These are phyloP conservation scores for Halictus quadricinctus DNA, from an alignment of 2,888 invertebrate genomes.

Conservation along the genomic window DNA sequence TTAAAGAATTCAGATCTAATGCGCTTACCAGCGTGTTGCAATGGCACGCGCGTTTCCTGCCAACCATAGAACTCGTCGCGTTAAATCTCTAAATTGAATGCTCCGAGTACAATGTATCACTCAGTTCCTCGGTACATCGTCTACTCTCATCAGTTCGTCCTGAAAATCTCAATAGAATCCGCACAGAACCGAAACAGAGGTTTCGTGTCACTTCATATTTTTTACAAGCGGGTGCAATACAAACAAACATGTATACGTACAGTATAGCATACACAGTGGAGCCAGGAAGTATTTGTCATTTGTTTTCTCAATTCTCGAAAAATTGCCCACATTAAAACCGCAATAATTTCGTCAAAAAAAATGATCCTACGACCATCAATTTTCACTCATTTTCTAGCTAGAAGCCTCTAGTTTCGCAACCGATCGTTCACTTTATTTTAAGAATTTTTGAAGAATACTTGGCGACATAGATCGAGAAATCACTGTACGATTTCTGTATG, in stretches of 20 bases:
- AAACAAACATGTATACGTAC: neutral
- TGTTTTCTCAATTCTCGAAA: neutral
- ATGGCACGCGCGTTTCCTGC: conserved; percentile 67
- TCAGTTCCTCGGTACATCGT: neutral
- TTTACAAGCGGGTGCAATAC: neutral
- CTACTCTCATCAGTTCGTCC: neutral
- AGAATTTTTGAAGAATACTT: too few relatives aligned
- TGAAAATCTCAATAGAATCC: neutral
- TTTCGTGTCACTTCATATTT: neutral
- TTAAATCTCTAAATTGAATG: conserved; percentile 54
- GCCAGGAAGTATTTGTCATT: neutral
- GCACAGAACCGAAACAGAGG: neutral
- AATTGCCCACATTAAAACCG: neutral
- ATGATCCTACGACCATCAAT: too few relatives aligned
- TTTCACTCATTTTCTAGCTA: too few relatives aligned
- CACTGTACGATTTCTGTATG: too few relatives aligned
- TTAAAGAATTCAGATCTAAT: conserved; percentile 66
- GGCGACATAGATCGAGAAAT: too few relatives aligned
- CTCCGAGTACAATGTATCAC: conserved; percentile 21
- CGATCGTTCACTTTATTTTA: too few relatives aligned
- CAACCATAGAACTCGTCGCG: conserved; percentile 36
- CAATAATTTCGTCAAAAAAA: neutral
- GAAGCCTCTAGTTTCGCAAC: too few relatives aligned
- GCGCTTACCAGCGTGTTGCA: conserved; percentile 54
- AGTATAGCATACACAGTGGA: neutral